Conservation (phyloP, 1,140 invertebrate genomes). For the Linepithema humile region DNA sequence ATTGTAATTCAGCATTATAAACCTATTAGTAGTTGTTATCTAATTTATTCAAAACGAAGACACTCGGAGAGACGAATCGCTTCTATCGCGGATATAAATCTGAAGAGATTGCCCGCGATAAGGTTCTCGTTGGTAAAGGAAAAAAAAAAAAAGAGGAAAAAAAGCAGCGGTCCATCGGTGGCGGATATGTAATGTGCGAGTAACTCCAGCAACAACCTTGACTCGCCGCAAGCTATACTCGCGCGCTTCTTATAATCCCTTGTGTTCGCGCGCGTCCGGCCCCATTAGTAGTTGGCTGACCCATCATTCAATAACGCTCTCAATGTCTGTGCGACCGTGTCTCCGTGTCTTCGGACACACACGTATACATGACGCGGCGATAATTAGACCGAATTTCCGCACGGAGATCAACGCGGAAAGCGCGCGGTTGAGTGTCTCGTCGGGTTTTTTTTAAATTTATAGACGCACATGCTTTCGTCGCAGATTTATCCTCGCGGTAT, state of each 20-base stretch:
- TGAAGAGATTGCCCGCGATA: slow-evolving; percentile 23
- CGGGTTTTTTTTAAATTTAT: not conserved
- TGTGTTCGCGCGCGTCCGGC: slow-evolving; percentile 79
- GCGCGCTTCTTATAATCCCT: slow-evolving; percentile 78
- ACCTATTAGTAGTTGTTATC: not conserved
- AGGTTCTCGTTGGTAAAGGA: not conserved
- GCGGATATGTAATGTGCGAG: slow-evolving; percentile 53
- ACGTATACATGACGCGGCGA: slow-evolving; percentile 46
- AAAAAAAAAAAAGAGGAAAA: slow-evolving; percentile 2
- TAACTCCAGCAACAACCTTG: slow-evolving; percentile 72
- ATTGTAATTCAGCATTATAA: not conserved
- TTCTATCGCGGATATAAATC: slow-evolving; percentile 14
- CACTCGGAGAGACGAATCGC: not conserved
- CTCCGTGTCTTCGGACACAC: slow-evolving; percentile 60
- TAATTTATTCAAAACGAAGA: not conserved
- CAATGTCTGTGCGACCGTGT: slow-evolving; percentile 77
- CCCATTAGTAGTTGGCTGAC: slow-evolving; percentile 82
- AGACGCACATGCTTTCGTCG: not conserved
- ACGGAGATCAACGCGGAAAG: not conserved
- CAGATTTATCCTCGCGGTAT: not conserved
- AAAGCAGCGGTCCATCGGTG: slow-evolving; percentile 22
- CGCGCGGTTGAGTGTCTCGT: not conserved
- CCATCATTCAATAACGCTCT: slow-evolving; percentile 84
- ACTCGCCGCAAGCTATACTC: slow-evolving; percentile 71
- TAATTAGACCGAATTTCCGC: slow-evolving; percentile 65